Base-by-base conservation (phyloP, 2,888 invertebrate species). In the Micoletzkya japonica region DNA sequence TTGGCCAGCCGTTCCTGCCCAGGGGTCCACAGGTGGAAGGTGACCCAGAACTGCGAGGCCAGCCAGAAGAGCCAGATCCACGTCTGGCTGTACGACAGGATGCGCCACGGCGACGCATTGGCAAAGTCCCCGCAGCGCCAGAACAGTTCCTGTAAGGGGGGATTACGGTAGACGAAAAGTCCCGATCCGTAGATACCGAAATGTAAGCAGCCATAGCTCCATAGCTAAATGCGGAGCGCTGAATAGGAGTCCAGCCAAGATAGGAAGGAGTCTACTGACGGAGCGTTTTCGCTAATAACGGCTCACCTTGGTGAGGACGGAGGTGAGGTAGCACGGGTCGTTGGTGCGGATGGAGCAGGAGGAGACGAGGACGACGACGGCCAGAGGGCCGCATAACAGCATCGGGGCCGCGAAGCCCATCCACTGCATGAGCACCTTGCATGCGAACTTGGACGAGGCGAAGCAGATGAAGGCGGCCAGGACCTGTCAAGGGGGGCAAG, bases 401-500 rank as follows among this genome's bases (percentile, higher is more conserved):
- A 97, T 92, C 0, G 97, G 96, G 81, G 97, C 93, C 0, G 97
- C 95, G 85, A 95, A 96, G 86, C 95, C 94, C 89, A 95, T 94
- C 30, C 94, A 92, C 89, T 97, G 97, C 78, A 97, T 95, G 77
- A 83, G 79, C 7, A 85, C 82, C 74, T 86, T 85, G 78, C 89
- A 89, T 1, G 89, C 88, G 75, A 89, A 87, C 72, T 88, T 87
- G 49, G 86, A 58, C 49, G 87, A 85, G 72, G 88, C 87, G 82
- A 87, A 86, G 81, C 87, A 86, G 6, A 87, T 67, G 14, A 87
- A 82, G 1, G 86, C 84, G 2, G 86, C 82, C 10, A 82, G 73
- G 34, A 80, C 72, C 72, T 84, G 84, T n/a, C n/a, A n/a, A n/a
- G n/a, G n/a, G n/a, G n/a, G n/a, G n/a, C n/a, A n/a, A n/a, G n/a